A percentile compares a stretch with the other conserved stretches of the same genome.
phyloP scores from a whole-genome alignment of 2,797 vertebrate species.

The Ammospiza maritima region DNA sequence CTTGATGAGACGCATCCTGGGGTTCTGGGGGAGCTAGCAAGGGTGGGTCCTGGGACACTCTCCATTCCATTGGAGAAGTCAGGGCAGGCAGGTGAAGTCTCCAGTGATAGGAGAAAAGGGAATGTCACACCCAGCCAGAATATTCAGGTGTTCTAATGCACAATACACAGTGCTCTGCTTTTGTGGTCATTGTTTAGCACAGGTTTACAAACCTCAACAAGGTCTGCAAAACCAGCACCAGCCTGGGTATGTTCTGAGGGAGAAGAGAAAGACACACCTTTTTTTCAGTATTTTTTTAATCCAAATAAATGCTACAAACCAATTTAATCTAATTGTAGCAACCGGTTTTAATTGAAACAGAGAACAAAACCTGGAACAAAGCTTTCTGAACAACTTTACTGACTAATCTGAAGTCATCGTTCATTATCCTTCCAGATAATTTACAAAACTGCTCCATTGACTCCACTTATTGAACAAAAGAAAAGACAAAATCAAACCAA shows the following conservation, averaged over 20 bases:
- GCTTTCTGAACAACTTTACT: not conserved
- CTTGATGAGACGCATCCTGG: not conserved
- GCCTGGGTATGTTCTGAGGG: not conserved
- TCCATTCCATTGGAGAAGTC: not conserved
- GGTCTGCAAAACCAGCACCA: not conserved
- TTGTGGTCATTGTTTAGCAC: not conserved
- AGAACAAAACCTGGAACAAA: not conserved
- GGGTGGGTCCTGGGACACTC: not conserved
- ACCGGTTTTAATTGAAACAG: not conserved
- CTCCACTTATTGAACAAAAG: not conserved
- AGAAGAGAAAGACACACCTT: not conserved
- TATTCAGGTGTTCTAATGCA: not conserved
- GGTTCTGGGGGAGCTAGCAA: not conserved
- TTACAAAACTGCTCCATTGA: not conserved
- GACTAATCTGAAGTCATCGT: not conserved
- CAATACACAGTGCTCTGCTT: not conserved
- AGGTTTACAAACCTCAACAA: not conserved
- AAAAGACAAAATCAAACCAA: not conserved
- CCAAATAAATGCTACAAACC: not conserved
- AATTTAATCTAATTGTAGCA: not conserved
- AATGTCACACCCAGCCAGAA: not conserved
- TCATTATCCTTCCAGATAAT: not conserved
- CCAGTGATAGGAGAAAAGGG: not conserved
- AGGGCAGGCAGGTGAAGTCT: not conserved
- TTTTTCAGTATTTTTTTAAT: not conserved